These are phyloP conservation scores for Syngnathus rostellatus DNA, from an alignment of 2,797 vertebrate species.

Conservation along the genomic window DNA sequence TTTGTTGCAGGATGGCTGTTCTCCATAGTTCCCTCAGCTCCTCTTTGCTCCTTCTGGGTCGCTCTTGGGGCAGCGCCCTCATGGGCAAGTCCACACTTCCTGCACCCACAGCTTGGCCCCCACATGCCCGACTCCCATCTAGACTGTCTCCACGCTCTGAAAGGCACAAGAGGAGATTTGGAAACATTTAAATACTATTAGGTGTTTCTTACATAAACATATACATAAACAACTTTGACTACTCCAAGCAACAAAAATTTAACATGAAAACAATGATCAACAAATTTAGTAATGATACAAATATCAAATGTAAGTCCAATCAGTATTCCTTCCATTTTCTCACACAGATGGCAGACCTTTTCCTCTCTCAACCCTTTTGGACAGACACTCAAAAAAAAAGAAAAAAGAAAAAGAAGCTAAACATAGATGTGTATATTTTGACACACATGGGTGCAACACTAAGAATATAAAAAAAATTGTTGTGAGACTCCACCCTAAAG, in stretches of 20 bases:
- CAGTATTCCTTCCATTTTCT: neutral
- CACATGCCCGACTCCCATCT: slow-evolving; percentile 69
- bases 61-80: slow-evolving; percentile 70
- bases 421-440: slow-evolving; percentile 30
- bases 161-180: slow-evolving; percentile 15
- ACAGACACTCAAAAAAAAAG: slow-evolving; percentile 24
- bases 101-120: slow-evolving; percentile 56
- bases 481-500: slow-evolving; percentile 62
- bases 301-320: neutral
- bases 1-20: slow-evolving; percentile 94
- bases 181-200: neutral
- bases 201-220: too few species aligned
- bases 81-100: slow-evolving; percentile 64
- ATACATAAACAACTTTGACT: neutral
- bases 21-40: slow-evolving; percentile 91
- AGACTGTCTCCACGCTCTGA: slow-evolving; percentile 78
- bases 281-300: neutral
- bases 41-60: slow-evolving; percentile 65
- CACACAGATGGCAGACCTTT: neutral
- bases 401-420: slow-evolving; percentile 21
- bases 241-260: neutral
- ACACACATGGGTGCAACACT: slow-evolving; percentile 28
- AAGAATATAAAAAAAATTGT: slow-evolving; percentile 24
- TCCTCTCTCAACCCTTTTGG: neutral
- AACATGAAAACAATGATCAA: neutral